A percentile compares a stretch with the other conserved stretches of the same genome.
Evolutionary conservation across 2,113 vertebrate species (phyloP).

Genomic region (Hyperopisus bebe): DNA sequence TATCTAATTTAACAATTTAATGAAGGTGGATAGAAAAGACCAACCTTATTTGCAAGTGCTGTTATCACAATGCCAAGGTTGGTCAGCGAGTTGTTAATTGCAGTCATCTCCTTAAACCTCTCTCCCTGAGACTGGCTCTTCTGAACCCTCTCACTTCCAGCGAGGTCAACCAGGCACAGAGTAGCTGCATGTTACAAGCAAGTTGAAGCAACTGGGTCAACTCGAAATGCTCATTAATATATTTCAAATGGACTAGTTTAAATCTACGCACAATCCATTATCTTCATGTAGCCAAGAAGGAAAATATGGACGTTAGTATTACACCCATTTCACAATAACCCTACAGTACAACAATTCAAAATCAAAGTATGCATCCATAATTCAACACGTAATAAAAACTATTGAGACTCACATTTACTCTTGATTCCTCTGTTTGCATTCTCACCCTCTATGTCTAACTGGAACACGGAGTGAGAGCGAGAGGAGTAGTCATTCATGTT

Average conservation of each 20-base stretch:
- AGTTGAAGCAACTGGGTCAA: background rate
- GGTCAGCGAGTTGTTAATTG: conserved; percentile 89
- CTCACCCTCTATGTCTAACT: conserved; percentile 75
- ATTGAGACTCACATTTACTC: conserved; percentile 62
- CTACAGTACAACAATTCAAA: background rate
- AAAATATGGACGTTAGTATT: background rate
- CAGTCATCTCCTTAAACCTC: conserved; percentile 86
- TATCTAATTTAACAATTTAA: background rate
- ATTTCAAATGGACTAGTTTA: background rate
- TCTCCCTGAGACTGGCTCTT: conserved; percentile 86
- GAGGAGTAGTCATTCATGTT: conserved; percentile 85
- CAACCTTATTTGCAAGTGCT: conserved; percentile 74
- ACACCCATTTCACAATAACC: background rate
- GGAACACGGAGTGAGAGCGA: conserved; percentile 79
- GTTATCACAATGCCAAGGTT: conserved; percentile 87
- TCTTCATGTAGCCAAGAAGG: background rate
- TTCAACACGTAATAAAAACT: background rate
- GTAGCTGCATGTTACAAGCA: conserved; percentile 58
- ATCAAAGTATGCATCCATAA: background rate
- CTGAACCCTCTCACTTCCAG: conserved; percentile 82
- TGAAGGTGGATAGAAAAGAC: background rate
- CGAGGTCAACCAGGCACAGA: conserved; percentile 90
- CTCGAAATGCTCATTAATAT: background rate
- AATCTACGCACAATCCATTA: background rate
- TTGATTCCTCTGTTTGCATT: conserved; percentile 63